Base-by-base conservation (phyloP, 2,797 vertebrate species). In the Coracias cyanogaster region DNA sequence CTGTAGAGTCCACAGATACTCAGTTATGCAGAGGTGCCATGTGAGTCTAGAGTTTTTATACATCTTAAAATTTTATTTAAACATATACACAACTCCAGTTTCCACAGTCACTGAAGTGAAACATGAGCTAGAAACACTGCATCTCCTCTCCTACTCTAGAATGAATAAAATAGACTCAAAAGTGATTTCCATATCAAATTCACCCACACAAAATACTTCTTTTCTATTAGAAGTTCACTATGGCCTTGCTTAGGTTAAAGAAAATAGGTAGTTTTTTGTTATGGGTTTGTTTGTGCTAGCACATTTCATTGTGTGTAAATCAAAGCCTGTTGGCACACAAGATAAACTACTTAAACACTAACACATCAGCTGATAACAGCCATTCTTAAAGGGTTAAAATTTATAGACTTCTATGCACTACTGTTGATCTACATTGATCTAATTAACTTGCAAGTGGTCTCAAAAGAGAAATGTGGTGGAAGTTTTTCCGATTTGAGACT, bases 1-100 rank as follows among this genome's bases (percentile, higher is more conserved):
- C 15, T 83, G 82, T 6, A 88, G 95, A 98, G 96, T 97, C 94
- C 97, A 97, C 93, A 97, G 95, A 98, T 96, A 96, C 86, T 95
- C 95, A 97, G 97, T 94, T 96, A 94, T 95, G 94, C 81, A 86
- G 87, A 86, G 91, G 67, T 91, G 87, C 86, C 33, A 3, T 55
- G 67, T 26, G 64, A 86, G 45, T 86, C 91, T 54, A 85, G 39
- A 33, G 54, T 24, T 93, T 64, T 45, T 29, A 21, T 11, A 13
- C 4, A 5, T 64, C 67, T 82, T 82, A 88, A 85, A 83, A 70
- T 1, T 43, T 3, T n/a, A 60, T 80, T 96, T 61, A 84, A 87
- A 80, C 12, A 41, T 16, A 86, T 9, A 73, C 14, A 51, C 16
- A 85, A 46, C 49, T 93, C 17, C 24, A 35, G 14, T 66, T 95